These are phyloP conservation scores for Atlantisia rogersi DNA, from an alignment of 2,113 vertebrate genomes.

Conservation along the genomic window DNA sequence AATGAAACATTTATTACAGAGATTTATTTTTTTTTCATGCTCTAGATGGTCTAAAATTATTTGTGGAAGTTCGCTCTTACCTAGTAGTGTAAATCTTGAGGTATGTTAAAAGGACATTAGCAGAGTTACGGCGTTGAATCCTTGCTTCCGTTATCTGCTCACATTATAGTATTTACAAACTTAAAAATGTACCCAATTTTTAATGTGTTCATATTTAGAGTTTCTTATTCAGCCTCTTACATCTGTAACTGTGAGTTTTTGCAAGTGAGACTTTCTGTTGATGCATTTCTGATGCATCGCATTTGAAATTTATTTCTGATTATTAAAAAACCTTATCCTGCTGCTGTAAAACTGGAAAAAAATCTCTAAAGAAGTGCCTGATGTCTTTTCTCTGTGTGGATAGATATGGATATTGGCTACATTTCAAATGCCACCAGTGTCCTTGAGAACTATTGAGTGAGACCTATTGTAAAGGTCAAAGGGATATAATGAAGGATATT, in stretches of 20 bases:
- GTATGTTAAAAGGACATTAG: background rate
- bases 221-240: background rate
- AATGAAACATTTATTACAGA: background rate
- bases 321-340: background rate
- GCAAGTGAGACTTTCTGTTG: background rate
- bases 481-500: background rate
- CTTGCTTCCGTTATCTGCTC: background rate
- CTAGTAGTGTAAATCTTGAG: background rate
- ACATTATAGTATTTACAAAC: background rate
- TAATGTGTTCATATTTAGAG: background rate
- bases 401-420: background rate
- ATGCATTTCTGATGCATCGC: background rate
- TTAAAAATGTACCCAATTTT: background rate
- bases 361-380: background rate
- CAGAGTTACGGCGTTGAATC: background rate
- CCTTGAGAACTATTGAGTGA: background rate
- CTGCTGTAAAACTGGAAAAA: background rate
- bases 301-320: background rate
- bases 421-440: rapidly evolving
- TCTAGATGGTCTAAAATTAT: background rate
- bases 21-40: background rate
- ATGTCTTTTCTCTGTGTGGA: background rate
- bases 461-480: background rate
- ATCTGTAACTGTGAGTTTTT: background rate
- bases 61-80: background rate